Evolutionary conservation across 2,797 vertebrate genomes (phyloP), one percentile per base, ranked within the genome.

Genomic region (Benthosema pterotum): DNA sequence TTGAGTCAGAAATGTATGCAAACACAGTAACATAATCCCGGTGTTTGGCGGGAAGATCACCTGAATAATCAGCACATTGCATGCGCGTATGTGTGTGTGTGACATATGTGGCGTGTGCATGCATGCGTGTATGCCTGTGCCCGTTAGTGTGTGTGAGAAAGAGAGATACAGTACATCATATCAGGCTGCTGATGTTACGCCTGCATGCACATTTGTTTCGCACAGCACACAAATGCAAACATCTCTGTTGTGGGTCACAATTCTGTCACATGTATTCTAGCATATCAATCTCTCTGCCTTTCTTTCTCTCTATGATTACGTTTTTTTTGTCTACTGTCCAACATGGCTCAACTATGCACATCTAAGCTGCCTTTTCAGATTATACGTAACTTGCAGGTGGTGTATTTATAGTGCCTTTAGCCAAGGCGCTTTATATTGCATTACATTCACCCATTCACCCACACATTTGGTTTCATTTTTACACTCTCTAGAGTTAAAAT

Each of bases 51-150:
- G 63, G 32, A 55, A 62, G 71, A 85, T 81, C 77, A 81, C 53
- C 63, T 65, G 66, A 57, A 72, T 72, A 76, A 75, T 65, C 67
- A 73, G 65, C 64, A n/a, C 56, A 58, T 65, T 48, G 48, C 22
- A 54, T 71, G 56, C 7, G 32, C 2, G 8, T 11, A 9, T 2
- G 32, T 38, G 32, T 38, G 32, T 11, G 32, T 11, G 8, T 38
- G 32, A n/a, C n/a, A n/a, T n/a, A n/a, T 38, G 32, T 38, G 32
- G 32, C 3, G 32, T 38, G 32, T 11, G 28, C 8, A 6, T 28
- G 28, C 7, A 6, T 28, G 28, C 7, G 28, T 28, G 28, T 28
- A 6, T 28, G 28, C 7, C 4, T 28, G 28, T 28, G 28, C 5
- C 3, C n/a, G n/a, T n/a, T n/a, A n/a, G n/a, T 22, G 22, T 22